phyloP scores from a whole-genome alignment of 2,888 invertebrate species.

The Neoitamus cyanurus region DNA sequence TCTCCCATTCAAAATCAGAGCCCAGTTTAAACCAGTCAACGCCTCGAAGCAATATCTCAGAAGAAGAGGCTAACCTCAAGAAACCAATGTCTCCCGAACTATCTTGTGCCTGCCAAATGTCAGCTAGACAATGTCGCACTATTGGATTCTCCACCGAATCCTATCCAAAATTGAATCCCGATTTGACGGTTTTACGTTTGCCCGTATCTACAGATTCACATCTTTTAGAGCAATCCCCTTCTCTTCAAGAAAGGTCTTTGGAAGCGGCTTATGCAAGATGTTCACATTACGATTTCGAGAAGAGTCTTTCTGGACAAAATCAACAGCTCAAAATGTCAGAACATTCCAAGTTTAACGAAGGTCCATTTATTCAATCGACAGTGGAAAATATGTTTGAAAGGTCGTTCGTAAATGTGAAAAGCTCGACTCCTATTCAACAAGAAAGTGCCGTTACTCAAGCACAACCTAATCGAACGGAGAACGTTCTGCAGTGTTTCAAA shows the following conservation, averaged over 20 bases:
- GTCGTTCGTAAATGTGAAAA: background rate
- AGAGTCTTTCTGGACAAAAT: background rate
- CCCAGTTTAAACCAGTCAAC: background rate
- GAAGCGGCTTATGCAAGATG: background rate
- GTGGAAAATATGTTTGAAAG: background rate
- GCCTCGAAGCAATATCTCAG: background rate
- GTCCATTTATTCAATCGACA: background rate
- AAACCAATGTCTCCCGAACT: background rate
- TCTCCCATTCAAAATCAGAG: background rate
- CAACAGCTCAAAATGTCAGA: background rate
- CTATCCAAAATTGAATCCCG: constrained; percentile 48
- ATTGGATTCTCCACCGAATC: constrained; percentile 47
- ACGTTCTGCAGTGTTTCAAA: background rate
- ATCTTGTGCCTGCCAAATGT: background rate
- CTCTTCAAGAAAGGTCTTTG: background rate
- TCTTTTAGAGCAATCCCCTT: background rate
- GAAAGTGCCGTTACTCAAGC: background rate
- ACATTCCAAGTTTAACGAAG: background rate
- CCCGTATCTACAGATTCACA: background rate
- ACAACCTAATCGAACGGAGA: background rate
- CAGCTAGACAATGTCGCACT: background rate
- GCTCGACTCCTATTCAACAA: background rate
- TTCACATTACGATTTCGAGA: background rate
- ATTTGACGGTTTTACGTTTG: background rate
- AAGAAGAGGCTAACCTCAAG: background rate